A percentile compares a stretch with the other conserved stretches of the same genome.
Conservation (phyloP, 2,797 vertebrate genomes). For the Taeniopygia guttata region DNA sequence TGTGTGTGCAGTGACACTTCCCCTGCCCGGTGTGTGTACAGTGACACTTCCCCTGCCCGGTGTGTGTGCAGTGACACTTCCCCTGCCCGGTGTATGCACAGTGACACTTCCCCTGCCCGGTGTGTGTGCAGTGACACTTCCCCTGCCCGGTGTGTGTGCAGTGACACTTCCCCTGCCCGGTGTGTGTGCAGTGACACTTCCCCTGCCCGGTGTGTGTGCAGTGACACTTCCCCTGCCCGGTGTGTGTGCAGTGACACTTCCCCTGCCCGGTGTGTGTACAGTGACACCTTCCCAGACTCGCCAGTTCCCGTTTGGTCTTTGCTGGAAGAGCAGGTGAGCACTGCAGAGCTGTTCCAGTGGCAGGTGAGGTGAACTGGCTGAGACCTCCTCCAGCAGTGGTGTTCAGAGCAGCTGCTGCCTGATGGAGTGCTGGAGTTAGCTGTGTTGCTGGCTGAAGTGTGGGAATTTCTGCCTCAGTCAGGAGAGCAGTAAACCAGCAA, state of each 20-base stretch:
- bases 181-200: too few relatives aligned
- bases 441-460: background rate
- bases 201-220: background rate
- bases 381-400: background rate
- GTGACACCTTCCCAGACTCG: background rate
- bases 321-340: background rate
- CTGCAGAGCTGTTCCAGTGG: background rate
- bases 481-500: background rate
- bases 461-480: background rate
- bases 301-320: rapidly evolving
- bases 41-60: background rate
- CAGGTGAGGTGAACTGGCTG: background rate
- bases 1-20: too few relatives aligned
- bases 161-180: background rate
- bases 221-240: background rate
- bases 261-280: too few relatives aligned
- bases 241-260: too few relatives aligned
- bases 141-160: background rate
- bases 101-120: too few relatives aligned
- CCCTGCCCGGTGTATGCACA: too few relatives aligned
- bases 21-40: background rate
- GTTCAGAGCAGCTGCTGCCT: background rate
- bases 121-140: too few relatives aligned
- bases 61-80: too few relatives aligned
- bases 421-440: background rate